Percentiles rank a stretch among this genome's conserved stretches.
Conservation (phyloP, 1,140 invertebrate genomes). For the Scaptomyza graminum region DNA sequence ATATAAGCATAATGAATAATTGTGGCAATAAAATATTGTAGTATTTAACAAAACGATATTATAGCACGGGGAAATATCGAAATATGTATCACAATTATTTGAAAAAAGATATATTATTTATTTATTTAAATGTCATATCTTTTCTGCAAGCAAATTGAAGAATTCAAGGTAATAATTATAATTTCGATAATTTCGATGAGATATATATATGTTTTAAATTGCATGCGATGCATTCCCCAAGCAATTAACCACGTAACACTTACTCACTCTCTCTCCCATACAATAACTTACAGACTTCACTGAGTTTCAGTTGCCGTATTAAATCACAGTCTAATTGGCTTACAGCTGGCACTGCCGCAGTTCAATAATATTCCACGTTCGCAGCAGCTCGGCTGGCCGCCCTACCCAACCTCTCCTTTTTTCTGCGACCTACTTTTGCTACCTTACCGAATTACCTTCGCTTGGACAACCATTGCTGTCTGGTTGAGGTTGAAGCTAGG, state of each 20-base stretch:
- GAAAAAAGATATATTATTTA: too few species aligned
- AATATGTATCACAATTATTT: too few species aligned
- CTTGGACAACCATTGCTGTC: slow-evolving; percentile 9
- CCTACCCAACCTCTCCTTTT: not conserved
- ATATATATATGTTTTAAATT: slow-evolving; percentile 7
- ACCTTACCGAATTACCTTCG: slow-evolving; percentile 18
- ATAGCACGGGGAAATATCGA: too few species aligned
- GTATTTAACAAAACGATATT: too few species aligned
- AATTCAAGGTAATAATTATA: too few species aligned
- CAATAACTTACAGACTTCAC: slow-evolving; percentile 2
- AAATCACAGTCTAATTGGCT: slow-evolving; percentile 52
- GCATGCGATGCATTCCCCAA: not conserved
- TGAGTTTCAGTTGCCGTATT: slow-evolving; percentile 30
- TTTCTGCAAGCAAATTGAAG: too few species aligned
- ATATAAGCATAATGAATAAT: too few species aligned
- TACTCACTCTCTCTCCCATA: not conserved
- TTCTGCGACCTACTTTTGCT: slow-evolving; percentile 39
- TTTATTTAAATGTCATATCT: too few species aligned
- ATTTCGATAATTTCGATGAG: not conserved
- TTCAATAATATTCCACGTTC: slow-evolving; percentile 38
- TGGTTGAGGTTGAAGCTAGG: not conserved
- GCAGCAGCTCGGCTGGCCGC: not conserved
- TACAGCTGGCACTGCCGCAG: slow-evolving; percentile 21
- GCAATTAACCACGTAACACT: slow-evolving; percentile 29
- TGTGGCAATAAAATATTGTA: too few species aligned